Evolutionary conservation across 2,797 vertebrate genomes (phyloP).

Genomic region (Fistularia commersonii): DNA sequence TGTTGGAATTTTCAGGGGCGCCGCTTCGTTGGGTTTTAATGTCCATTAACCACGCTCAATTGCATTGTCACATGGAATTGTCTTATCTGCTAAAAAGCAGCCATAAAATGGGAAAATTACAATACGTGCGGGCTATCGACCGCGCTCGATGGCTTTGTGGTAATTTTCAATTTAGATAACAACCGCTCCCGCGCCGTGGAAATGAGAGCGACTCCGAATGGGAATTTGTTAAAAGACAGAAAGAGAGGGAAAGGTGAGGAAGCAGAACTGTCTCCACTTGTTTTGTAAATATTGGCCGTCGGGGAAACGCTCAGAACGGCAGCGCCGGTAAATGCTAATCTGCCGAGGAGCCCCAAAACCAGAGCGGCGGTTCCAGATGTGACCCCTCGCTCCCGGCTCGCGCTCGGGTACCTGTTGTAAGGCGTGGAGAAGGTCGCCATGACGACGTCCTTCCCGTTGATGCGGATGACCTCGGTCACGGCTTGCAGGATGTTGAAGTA

Average conservation of each 20-base stretch:
- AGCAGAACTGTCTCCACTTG: constrained; percentile 3
- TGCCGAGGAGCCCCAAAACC: too few relatives aligned
- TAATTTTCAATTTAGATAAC: constrained; percentile 76
- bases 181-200: constrained; percentile 46
- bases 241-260: constrained; percentile 37
- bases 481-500: constrained; percentile 99
- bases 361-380: too few relatives aligned
- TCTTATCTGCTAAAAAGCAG: constrained; percentile 72
- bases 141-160: constrained; percentile 50
- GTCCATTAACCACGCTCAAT: constrained; percentile 75
- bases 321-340: too few relatives aligned
- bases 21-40: constrained; percentile 67
- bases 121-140: constrained; percentile 61
- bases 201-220: constrained; percentile 42
- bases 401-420: constrained; percentile 87
- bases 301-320: too few relatives aligned
- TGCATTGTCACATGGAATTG: constrained; percentile 77
- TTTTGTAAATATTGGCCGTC: constrained; percentile 1
- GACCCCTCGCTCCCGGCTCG: too few relatives aligned
- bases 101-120: constrained; percentile 69
- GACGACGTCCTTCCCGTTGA: constrained; percentile 91
- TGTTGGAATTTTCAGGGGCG: constrained; percentile 57
- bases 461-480: constrained; percentile 90
- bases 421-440: constrained; percentile 98
- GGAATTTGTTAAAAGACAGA: constrained; percentile 18